Evolutionary conservation across 2,797 vertebrate genomes (phyloP).

Genomic region (Philypnodon macrostomus): DNA sequence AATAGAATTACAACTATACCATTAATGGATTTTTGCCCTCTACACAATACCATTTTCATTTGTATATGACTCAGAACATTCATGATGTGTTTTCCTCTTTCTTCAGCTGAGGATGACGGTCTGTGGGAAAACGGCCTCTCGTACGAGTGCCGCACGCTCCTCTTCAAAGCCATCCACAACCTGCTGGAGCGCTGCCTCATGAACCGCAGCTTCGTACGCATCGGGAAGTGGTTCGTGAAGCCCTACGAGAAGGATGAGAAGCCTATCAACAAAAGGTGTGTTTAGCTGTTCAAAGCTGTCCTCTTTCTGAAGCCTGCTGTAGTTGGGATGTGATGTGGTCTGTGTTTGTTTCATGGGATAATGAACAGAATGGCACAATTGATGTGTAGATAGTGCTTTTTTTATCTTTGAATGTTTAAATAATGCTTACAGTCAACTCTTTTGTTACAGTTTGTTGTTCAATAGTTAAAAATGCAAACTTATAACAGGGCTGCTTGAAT

Average conservation of each 20-base stretch:
- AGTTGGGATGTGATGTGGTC: slow-evolving; percentile 3
- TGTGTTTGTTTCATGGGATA: slow-evolving; percentile 10
- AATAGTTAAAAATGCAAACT: not conserved
- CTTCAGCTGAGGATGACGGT: slow-evolving; percentile 89
- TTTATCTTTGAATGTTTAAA: too few relatives aligned
- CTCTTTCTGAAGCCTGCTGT: slow-evolving; percentile 3
- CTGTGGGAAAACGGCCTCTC: slow-evolving; percentile 95
- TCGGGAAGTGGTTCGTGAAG: slow-evolving; percentile 97
- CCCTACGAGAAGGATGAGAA: slow-evolving; percentile 98
- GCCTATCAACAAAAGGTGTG: slow-evolving; percentile 95
- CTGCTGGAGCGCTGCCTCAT: slow-evolving; percentile 93
- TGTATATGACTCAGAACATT: not conserved
- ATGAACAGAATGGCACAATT: too few relatives aligned
- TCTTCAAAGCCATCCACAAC: slow-evolving; percentile 98
- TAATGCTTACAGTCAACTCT: too few relatives aligned
- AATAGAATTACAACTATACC: too few relatives aligned
- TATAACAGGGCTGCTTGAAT: not conserved
- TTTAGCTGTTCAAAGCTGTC: not conserved
- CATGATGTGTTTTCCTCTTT: not conserved
- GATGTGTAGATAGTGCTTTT: too few relatives aligned
- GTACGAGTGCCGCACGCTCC: slow-evolving; percentile 94
- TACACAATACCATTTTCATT: not conserved
- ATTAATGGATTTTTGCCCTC: too few relatives aligned
- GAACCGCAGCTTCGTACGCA: slow-evolving; percentile 92
- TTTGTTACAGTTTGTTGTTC: slow-evolving; percentile 1